These are phyloP conservation scores for Campopleginae sp. DNA, from an alignment of 2,888 invertebrate species.

Conservation along the genomic window DNA sequence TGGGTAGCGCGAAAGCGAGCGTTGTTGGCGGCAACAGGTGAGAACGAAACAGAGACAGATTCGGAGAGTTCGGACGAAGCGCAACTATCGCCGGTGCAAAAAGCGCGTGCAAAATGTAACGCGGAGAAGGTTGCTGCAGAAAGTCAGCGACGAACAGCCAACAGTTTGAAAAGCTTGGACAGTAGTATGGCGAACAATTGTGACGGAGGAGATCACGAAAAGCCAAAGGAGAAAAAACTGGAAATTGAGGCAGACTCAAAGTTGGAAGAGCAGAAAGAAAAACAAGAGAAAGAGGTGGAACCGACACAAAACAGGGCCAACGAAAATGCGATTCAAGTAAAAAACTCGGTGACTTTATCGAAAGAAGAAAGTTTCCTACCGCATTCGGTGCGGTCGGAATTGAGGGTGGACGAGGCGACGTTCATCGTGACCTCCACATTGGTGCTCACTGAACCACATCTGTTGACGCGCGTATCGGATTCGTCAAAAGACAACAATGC, in stretches of 20 bases:
- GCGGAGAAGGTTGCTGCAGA: slow-evolving; percentile 77
- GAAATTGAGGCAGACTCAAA: neutral
- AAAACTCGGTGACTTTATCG: neutral
- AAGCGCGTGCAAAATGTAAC: slow-evolving; percentile 79
- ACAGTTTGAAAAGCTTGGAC: slow-evolving; percentile 8
- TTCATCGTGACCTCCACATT: slow-evolving; percentile 80
- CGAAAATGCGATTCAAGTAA: neutral
- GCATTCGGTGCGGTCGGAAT: slow-evolving; percentile 75
- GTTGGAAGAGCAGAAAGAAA: neutral
- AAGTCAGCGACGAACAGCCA: slow-evolving; percentile 63
- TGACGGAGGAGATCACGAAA: neutral
- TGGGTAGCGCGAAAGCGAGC: slow-evolving; percentile 83
- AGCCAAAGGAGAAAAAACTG: slow-evolving; percentile 41
- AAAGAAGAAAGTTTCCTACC: slow-evolving; percentile 71
- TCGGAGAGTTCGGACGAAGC: slow-evolving; percentile 77
- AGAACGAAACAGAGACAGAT: slow-evolving; percentile 80
- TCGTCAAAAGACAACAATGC: slow-evolving; percentile 26
- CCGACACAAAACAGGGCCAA: neutral
- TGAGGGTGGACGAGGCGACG: slow-evolving; percentile 78
- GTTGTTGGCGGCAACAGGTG: slow-evolving; percentile 79
- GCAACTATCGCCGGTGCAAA: slow-evolving; percentile 81
- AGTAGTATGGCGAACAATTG: neutral
- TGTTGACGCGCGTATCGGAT: slow-evolving; percentile 44
- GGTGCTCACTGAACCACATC: slow-evolving; percentile 72
- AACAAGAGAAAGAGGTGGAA: neutral